A percentile compares a stretch with the other conserved stretches of the same genome.
Evolutionary conservation across 2,113 vertebrate species (phyloP).

Genomic region (Chlamydotis undulata): DNA sequence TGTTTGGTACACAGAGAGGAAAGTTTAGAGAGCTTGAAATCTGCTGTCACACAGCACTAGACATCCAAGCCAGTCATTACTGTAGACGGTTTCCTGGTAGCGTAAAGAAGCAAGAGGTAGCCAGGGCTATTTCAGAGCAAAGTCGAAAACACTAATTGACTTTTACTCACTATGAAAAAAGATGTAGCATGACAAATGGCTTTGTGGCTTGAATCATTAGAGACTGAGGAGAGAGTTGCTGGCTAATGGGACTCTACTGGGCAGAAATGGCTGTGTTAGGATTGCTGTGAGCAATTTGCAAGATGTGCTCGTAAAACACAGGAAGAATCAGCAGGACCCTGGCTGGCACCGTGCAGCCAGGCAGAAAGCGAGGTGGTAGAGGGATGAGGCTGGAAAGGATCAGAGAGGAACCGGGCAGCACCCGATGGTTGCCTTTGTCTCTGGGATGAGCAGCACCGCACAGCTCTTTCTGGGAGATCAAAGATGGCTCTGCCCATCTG

Average conservation of each 20-base stretch:
- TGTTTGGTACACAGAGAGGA: not conserved
- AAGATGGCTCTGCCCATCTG: not conserved
- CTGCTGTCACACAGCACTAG: not conserved
- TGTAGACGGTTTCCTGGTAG: constrained; percentile 41
- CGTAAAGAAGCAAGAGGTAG: constrained; percentile 1
- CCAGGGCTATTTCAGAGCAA: not conserved
- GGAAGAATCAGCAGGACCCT: not conserved
- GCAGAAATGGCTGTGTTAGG: not conserved
- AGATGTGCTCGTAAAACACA: not conserved
- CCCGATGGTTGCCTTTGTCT: not conserved
- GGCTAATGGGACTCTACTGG: not conserved
- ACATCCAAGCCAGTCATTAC: not conserved
- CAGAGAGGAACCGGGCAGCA: not conserved
- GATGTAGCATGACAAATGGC: constrained; percentile 10
- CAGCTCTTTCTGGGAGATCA: not conserved
- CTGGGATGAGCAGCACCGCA: not conserved
- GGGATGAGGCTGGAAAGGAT: not conserved
- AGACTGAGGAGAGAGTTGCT: not conserved
- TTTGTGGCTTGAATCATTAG: constrained; percentile 22
- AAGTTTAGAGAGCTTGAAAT: not conserved
- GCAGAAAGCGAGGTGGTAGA: fast-evolving
- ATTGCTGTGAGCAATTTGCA: not conserved
- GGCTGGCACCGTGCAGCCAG: fast-evolving
- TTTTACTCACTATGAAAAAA: constrained; percentile 11
- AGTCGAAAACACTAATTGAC: constrained; percentile 37